These are phyloP conservation scores for Propsilocerus akamusi DNA, from an alignment of 1,140 invertebrate species.

Conservation along the genomic window DNA sequence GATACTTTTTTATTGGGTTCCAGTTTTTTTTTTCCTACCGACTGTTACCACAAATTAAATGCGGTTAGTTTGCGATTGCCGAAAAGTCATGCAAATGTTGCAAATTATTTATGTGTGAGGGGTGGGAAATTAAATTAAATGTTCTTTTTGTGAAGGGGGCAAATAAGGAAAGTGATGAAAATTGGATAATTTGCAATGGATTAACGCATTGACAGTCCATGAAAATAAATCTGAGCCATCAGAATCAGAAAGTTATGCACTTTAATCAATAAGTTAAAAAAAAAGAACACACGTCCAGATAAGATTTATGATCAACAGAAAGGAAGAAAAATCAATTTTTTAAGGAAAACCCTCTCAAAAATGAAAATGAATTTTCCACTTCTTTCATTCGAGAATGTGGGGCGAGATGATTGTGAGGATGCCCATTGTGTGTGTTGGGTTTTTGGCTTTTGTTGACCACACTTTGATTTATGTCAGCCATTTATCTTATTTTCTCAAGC, in stretches of 20 bases:
- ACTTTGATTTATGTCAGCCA: background rate
- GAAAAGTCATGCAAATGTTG: conserved; percentile 1
- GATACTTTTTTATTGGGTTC: background rate
- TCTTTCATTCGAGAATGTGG: background rate
- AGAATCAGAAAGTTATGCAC: background rate
- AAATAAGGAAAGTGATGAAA: too few relatives aligned
- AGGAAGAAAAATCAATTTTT: conserved; percentile 5
- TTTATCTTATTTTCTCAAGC: conserved; percentile 4
- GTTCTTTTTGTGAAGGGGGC: background rate
- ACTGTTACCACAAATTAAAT: background rate
- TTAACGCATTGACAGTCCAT: background rate
- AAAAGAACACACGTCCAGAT: background rate
- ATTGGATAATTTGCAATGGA: conserved; percentile 2
- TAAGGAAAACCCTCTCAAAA: background rate
- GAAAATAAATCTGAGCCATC: background rate
- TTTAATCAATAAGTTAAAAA: background rate
- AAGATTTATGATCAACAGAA: background rate
- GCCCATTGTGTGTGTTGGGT: background rate
- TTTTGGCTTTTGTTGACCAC: background rate
- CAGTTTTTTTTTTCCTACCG: background rate
- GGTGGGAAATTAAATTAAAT: conserved; percentile 9
- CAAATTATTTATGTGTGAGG: conserved; percentile 6
- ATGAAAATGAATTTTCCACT: background rate
- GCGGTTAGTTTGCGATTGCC: background rate
- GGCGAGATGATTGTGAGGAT: too few relatives aligned